phyloP scores from a whole-genome alignment of 2,888 invertebrate species.

The Gandaritis pyraliata region DNA sequence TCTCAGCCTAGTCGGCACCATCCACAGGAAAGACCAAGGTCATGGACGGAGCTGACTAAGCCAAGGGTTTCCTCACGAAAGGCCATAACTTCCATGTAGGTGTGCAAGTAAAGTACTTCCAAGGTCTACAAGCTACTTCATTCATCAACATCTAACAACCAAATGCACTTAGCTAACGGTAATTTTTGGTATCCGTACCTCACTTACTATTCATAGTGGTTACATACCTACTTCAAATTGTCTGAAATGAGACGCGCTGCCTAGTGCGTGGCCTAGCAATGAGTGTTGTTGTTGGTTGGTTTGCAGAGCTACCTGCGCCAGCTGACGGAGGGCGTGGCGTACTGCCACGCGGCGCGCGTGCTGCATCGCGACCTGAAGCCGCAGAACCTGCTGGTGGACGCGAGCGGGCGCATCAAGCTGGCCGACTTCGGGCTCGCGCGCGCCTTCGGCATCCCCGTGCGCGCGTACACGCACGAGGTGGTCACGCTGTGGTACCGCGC shows the following conservation, averaged over 20 bases:
- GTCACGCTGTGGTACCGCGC: slow-evolving; percentile 99
- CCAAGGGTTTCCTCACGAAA: no score
- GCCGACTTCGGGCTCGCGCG: slow-evolving; percentile 99
- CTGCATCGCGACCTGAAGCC: slow-evolving; percentile 98
- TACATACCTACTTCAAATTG: no score
- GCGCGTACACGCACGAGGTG: slow-evolving; percentile 97
- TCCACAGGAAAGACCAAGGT: no score
- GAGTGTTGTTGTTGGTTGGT: no score
- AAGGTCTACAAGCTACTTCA: slow-evolving; percentile 1
- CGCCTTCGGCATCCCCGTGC: slow-evolving; percentile 95
- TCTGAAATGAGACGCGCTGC: no score
- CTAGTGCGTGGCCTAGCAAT: no score
- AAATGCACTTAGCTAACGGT: slow-evolving; percentile 28
- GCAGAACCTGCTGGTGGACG: slow-evolving; percentile 96
- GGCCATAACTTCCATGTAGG: no score
- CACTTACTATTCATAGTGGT: no score
- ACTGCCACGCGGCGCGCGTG: slow-evolving; percentile 95
- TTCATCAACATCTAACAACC: slow-evolving; percentile 23
- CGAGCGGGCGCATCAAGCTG: slow-evolving; percentile 93
- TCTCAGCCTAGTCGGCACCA: no score
- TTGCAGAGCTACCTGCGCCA: slow-evolving; percentile 92
- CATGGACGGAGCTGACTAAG: no score
- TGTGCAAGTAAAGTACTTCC: no score
- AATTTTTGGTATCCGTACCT: slow-evolving; percentile 46
- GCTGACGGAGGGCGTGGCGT: slow-evolving; percentile 93